Evolutionary conservation across 1,140 invertebrate genomes (phyloP), one percentile per base, ranked within the genome.

Genomic region (Polypedilum pembai): DNA sequence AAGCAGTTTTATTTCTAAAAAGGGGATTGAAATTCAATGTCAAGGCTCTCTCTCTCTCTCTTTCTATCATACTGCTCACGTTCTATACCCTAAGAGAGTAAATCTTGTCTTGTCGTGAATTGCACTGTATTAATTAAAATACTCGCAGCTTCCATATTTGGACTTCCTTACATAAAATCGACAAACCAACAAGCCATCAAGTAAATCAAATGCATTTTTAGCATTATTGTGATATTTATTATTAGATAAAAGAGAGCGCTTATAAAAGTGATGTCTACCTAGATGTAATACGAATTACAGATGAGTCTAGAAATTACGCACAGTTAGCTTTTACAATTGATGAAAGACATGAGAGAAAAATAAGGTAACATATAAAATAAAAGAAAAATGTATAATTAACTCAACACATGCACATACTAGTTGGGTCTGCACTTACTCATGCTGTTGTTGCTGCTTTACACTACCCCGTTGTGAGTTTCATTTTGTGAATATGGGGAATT

Each of bases 401-500:
- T 33, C 24, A 33, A 33, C 24, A 33, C 24, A 33, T 33, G 5
- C 24, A 33, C 24, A 33, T 33, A 33, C 24, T 33, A 33, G 24
- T 33, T 33, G 24, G 5, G 24, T 33, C 1, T 33, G 24, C 24
- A 33, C 24, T 33, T 33, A 33, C 24, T 33, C 24, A 33, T 3
- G 24, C 24, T 33, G 24, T 5, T 33, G 24, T 33, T 33, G 24
- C 24, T 33, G 24, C 24, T 33, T 33, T 1, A 33, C 5, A 33
- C 24, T 33, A 33, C 45, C 45, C 45, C 45, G 45, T 56, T 56
- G 45, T n/a, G 45, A 56, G n/a, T n/a, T n/a, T n/a, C 4, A 15
- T 56, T 56, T n/a, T 56, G 45, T n/a, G 45, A 56, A 56, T 56
- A 56, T 56, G 45, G 45, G 45, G 45, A 56, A 56, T 56, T 56